Evolutionary conservation across 1,140 invertebrate genomes (phyloP), one percentile per base, ranked within the genome.

Genomic region (Drosophila lowei): DNA sequence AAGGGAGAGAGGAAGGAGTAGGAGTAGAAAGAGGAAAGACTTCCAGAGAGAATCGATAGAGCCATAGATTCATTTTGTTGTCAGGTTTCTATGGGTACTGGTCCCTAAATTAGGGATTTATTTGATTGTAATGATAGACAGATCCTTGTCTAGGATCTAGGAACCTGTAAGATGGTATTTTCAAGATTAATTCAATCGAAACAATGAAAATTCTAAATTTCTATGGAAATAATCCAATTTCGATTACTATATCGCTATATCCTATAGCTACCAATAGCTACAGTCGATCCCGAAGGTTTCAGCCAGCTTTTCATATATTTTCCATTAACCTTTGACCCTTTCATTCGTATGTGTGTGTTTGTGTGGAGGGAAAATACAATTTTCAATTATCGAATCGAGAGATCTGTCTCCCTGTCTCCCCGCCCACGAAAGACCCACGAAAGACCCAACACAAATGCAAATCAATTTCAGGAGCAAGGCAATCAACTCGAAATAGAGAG

Each of bases 371-470:
- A 15, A 61, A 65, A 80, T 80, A 76, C 77, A 62, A 80, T 80
- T 80, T 80, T 80, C 77, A 80, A 80, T 80, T 80, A 80, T 76
- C 77, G 58, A 60, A 38, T 38, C 34, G 44, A 73, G 67, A 79
- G 11, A 11, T 38, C 34, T 13, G 3, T 13, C 34, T 13, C 34
- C 11, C 34, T 13, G 3, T 68, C 73, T 79, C 60, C 75, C 61
- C 61, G 63, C 55, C 54, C 44, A 38, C n/a, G n/a, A n/a, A n/a
- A n/a, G n/a, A n/a, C 28, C 25, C 23, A 42, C 15, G 11, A 13
- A 38, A 38, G 13, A 34, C 49, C 50, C 60, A 43, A 47, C 34
- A 65, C 72, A 75, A 75, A 75, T 75, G 72, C 72, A 75, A 75
- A 75, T 75, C 72, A 75, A 75, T 75, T 75, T 74, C 18, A 68